These are phyloP conservation scores for Drymonia ruficornis DNA, from an alignment of 2,888 invertebrate genomes.

Conservation along the genomic window DNA sequence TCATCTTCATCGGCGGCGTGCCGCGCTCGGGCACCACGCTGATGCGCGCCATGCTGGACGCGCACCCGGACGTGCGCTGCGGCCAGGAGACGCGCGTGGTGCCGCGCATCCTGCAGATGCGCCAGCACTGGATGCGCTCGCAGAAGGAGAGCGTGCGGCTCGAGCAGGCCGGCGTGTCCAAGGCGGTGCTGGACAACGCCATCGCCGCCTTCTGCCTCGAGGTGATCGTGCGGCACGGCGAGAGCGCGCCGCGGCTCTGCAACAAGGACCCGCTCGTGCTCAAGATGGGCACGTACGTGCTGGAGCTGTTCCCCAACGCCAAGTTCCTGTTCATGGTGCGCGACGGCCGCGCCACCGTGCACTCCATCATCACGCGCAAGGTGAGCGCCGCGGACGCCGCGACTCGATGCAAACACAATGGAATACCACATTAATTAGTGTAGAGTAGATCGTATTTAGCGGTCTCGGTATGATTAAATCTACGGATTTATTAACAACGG, in stretches of 20 bases:
- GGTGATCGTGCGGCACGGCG: slow-evolving; percentile 98
- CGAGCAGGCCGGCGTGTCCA: slow-evolving; percentile 96
- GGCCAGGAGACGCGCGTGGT: slow-evolving; percentile 99
- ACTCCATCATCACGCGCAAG: slow-evolving; percentile 98
- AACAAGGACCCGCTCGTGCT: slow-evolving; percentile 99
- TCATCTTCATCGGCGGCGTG: slow-evolving; percentile 98
- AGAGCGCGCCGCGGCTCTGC: slow-evolving; percentile 96
- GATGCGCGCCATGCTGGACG: slow-evolving; percentile 99
- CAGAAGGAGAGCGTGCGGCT: slow-evolving; percentile 95
- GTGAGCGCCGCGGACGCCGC: too few species aligned
- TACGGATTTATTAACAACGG: too few species aligned
- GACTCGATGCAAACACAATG: too few species aligned
- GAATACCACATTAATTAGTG: too few species aligned
- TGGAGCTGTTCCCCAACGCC: slow-evolving; percentile 97
- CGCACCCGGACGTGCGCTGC: slow-evolving; percentile 98
- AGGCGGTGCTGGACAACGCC: slow-evolving; percentile 96
- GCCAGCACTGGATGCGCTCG: slow-evolving; percentile 97
- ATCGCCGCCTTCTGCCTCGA: slow-evolving; percentile 98
- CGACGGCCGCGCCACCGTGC: slow-evolving; percentile 99
- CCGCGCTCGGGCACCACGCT: slow-evolving; percentile 98
- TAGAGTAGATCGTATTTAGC: too few species aligned
- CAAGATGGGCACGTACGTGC: slow-evolving; percentile 96
- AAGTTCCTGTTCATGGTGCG: slow-evolving; percentile 99
- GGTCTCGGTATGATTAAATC: too few species aligned
- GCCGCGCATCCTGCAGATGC: slow-evolving; percentile 97